A percentile compares a stretch with the other conserved stretches of the same genome.
These are phyloP conservation scores for Drosophila arawakana DNA, from an alignment of 1,140 invertebrate species.

Conservation along the genomic window DNA sequence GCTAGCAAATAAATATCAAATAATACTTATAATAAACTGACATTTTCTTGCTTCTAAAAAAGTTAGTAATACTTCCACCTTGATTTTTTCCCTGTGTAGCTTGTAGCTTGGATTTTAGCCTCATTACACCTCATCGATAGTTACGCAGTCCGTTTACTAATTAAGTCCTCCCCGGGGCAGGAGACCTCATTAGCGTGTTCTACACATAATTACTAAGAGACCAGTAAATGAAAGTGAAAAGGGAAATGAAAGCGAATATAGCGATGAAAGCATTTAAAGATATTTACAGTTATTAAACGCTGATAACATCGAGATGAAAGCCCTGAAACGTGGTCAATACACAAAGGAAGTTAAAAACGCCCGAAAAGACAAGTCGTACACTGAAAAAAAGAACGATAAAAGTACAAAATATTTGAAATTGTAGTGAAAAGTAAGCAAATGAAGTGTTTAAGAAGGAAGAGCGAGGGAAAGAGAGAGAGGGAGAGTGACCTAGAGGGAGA, in stretches of 20 bases:
- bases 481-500: background rate
- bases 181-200: constrained; percentile 63
- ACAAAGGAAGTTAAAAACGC: constrained; percentile 34
- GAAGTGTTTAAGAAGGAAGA: background rate
- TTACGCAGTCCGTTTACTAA: constrained; percentile 58
- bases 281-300: constrained; percentile 68
- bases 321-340: constrained; percentile 40
- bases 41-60: too few relatives aligned
- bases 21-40: too few relatives aligned
- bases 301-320: constrained; percentile 59
- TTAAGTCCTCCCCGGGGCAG: constrained; percentile 52
- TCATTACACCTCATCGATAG: constrained; percentile 67
- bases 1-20: too few relatives aligned
- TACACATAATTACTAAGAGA: constrained; percentile 60
- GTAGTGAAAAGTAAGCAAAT: too few relatives aligned
- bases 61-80: too few relatives aligned
- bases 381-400: too few relatives aligned
- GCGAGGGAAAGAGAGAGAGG: background rate
- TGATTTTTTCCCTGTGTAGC: constrained; percentile 32
- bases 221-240: constrained; percentile 10
- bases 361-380: background rate
- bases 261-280: constrained; percentile 54
- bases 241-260: constrained; percentile 24
- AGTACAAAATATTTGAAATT: too few relatives aligned
- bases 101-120: constrained; percentile 58